These are phyloP conservation scores for Clarias macrocephalus DNA, from an alignment of 2,113 vertebrate species.

Conservation along the genomic window DNA sequence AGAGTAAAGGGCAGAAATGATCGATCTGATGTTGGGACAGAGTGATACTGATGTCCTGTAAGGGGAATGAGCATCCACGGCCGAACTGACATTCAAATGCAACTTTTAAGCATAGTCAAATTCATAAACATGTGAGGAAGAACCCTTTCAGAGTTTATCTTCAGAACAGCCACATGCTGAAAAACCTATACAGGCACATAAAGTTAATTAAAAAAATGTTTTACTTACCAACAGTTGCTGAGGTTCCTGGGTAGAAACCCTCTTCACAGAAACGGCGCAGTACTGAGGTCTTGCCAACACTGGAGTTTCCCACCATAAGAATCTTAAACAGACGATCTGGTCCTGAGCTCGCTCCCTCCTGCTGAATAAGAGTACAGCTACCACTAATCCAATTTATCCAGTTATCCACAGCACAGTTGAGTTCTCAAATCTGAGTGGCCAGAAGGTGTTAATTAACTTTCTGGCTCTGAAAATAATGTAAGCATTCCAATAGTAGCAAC, in stretches of 20 bases:
- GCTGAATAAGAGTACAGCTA: conserved; percentile 64
- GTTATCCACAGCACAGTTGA: neutral
- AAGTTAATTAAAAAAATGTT: neutral
- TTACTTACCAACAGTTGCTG: conserved; percentile 81
- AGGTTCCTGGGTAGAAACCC: conserved; percentile 76
- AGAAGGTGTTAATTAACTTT: neutral
- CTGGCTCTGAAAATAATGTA: neutral
- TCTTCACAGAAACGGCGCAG: conserved; percentile 83
- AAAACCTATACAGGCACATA: neutral
- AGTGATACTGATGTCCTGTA: conserved; percentile 17
- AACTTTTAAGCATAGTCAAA: neutral
- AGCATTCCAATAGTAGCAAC: neutral
- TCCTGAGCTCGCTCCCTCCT: conserved; percentile 61
- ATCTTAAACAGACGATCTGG: conserved; percentile 91
- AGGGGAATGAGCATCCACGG: neutral
- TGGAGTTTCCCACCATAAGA: conserved; percentile 86
- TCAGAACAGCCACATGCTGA: neutral
- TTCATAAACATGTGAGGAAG: neutral
- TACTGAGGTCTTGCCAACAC: conserved; percentile 90
- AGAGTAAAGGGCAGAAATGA: conserved; percentile 32
- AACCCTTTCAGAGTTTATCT: neutral
- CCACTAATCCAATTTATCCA: neutral
- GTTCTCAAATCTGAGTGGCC: neutral
- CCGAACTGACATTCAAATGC: neutral
- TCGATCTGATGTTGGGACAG: conserved; percentile 23